Evolutionary conservation across 1,140 invertebrate species (phyloP).

Genomic region (Drosophila rhopaloa): DNA sequence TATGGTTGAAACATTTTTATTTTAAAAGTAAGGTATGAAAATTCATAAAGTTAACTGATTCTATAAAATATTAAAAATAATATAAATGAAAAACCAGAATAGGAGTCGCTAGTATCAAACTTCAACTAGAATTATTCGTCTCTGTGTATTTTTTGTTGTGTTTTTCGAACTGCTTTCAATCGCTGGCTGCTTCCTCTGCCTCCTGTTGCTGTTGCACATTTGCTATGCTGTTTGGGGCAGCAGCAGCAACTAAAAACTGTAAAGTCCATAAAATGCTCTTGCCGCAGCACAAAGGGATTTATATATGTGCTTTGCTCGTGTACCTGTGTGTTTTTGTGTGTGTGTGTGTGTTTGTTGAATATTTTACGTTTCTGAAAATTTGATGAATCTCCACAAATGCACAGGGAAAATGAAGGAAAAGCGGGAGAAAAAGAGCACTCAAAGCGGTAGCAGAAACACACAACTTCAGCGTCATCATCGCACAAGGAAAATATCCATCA

Average conservation of each 20-base stretch:
- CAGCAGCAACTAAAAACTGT: slow-evolving; percentile 70
- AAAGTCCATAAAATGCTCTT: slow-evolving; percentile 81
- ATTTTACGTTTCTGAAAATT: slow-evolving; percentile 82
- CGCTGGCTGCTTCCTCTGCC: slow-evolving; percentile 25
- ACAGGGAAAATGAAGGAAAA: slow-evolving; percentile 5
- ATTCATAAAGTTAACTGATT: no score
- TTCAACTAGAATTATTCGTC: not conserved
- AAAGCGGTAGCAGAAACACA: slow-evolving; percentile 45
- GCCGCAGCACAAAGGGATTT: slow-evolving; percentile 78
- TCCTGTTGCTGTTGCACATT: slow-evolving; percentile 63
- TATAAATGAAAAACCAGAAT: not conserved
- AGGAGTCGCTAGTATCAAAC: no score
- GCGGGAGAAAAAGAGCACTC: slow-evolving; percentile 48
- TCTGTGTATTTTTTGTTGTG: not conserved
- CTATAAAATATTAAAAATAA: no score
- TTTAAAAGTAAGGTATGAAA: no score
- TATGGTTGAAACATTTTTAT: no score
- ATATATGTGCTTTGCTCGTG: slow-evolving; percentile 19
- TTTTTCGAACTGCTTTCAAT: slow-evolving; percentile 62
- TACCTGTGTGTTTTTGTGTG: slow-evolving; percentile 41
- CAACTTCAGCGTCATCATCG: slow-evolving; percentile 68
- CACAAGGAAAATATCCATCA: slow-evolving; percentile 81
- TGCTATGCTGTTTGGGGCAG: slow-evolving; percentile 73
- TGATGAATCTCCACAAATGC: slow-evolving; percentile 81
- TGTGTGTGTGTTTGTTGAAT: slow-evolving; percentile 60